Conservation (phyloP, 2,888 invertebrate genomes). For the Callyntrura sp. region DNA sequence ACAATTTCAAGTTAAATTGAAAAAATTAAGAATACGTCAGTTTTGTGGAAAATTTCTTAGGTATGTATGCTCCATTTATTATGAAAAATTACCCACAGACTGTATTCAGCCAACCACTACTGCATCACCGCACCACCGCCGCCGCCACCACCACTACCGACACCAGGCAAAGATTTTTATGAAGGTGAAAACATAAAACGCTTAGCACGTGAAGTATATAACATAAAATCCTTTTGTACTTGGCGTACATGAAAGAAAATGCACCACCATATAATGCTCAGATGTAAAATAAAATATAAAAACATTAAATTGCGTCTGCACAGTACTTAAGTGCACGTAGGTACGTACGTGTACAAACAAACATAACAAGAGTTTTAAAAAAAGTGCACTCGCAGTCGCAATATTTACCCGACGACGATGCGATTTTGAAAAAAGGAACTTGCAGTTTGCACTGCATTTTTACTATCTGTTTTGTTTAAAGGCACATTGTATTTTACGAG, state of each 20-base stretch:
- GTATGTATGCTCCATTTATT: neutral
- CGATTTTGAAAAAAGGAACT: constrained; percentile 27
- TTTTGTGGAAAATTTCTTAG: no score
- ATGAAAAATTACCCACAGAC: constrained; percentile 17
- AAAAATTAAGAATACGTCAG: constrained; percentile 39
- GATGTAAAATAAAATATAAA: constrained; percentile 28
- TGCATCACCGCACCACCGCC: no score
- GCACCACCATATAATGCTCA: constrained; percentile 38
- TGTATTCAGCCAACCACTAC: neutral
- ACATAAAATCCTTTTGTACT: constrained; percentile 48
- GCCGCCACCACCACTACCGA: no score
- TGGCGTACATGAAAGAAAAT: constrained; percentile 41
- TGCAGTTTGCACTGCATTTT: constrained; percentile 43
- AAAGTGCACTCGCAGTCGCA: constrained; percentile 35
- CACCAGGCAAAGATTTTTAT: constrained; percentile 41
- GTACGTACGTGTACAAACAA: constrained; percentile 7
- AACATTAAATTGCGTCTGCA: constrained; percentile 26
- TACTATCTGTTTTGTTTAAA: constrained; percentile 53
- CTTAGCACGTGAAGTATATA: constrained; percentile 54
- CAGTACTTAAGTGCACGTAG: neutral
- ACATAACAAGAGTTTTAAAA: neutral
- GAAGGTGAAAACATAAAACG: constrained; percentile 54
- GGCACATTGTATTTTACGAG: constrained; percentile 56
- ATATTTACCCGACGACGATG: constrained; percentile 12
- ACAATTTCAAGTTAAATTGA: neutral